Percentiles rank a stretch among this genome's conserved stretches.
These are phyloP conservation scores for Orientallactaga bullata DNA, from an alignment of 2,113 vertebrate species.

Conservation along the genomic window DNA sequence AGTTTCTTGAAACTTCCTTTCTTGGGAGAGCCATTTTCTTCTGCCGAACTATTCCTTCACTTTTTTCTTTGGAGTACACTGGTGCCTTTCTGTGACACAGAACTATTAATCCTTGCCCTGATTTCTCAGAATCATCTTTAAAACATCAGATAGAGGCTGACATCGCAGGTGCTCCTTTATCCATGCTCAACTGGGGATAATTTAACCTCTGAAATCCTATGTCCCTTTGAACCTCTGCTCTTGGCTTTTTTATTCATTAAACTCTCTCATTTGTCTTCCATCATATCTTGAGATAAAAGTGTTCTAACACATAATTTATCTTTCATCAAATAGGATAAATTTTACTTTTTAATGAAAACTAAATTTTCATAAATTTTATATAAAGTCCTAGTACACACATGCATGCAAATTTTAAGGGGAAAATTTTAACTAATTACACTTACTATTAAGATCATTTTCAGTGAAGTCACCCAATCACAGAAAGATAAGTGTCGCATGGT, in stretches of 20 bases:
- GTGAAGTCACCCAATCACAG: no score
- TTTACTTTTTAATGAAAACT: not conserved
- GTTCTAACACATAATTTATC: not conserved
- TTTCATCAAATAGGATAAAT: not conserved
- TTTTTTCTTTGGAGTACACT: not conserved
- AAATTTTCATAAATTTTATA: not conserved
- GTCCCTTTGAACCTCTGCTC: not conserved
- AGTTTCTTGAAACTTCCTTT: not conserved
- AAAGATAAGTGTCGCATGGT: no score
- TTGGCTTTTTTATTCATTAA: not conserved
- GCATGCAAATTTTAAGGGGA: not conserved
- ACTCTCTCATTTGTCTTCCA: not conserved
- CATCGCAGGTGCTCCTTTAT: not conserved
- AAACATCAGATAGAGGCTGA: not conserved
- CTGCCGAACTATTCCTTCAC: no score
- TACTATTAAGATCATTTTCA: no score
- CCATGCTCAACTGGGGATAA: not conserved
- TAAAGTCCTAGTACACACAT: not conserved
- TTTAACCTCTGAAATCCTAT: not conserved
- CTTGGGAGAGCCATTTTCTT: fast-evolving
- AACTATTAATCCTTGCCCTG: not conserved
- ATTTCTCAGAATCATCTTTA: not conserved
- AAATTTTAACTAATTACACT: not conserved
- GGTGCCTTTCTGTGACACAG: not conserved
- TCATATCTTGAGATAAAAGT: not conserved